phyloP scores from a whole-genome alignment of 2,888 invertebrate genomes.

The Alviniconcha strummeri region DNA sequence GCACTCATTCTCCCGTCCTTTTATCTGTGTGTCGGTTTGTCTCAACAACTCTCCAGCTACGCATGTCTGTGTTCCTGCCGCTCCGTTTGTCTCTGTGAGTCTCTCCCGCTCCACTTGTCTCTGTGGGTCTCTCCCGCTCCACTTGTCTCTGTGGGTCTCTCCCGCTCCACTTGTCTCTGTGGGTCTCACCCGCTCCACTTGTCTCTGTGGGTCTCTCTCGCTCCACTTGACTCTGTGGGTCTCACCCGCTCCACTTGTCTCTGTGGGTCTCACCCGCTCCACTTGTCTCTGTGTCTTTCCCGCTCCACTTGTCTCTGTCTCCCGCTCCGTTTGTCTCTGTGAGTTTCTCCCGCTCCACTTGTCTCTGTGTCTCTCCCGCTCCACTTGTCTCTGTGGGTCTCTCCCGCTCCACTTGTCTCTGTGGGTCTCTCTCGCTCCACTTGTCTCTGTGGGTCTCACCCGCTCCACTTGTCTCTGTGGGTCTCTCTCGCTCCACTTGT shows the following conservation, averaged over 20 bases:
- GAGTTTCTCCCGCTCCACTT: background rate
- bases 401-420: too few species aligned
- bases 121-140: conserved; percentile 4
- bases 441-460: too few species aligned
- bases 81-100: too few species aligned
- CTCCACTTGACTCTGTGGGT: background rate
- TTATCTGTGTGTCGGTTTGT: too few species aligned
- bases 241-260: background rate
- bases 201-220: background rate
- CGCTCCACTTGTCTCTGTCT: background rate
- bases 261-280: background rate
- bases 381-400: too few species aligned
- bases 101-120: background rate
- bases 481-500: too few species aligned
- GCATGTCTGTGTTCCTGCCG: too few species aligned
- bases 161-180: conserved; percentile 1
- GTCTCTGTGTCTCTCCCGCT: background rate
- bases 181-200: background rate
- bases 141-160: conserved; percentile 2
- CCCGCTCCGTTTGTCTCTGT: background rate
- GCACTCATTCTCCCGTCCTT: background rate
- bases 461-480: too few species aligned
- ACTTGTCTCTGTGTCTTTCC: background rate
- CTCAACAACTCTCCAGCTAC: too few species aligned
- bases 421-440: too few species aligned